phyloP scores from a whole-genome alignment of 2,797 vertebrate genomes.

The Manis javanica region DNA sequence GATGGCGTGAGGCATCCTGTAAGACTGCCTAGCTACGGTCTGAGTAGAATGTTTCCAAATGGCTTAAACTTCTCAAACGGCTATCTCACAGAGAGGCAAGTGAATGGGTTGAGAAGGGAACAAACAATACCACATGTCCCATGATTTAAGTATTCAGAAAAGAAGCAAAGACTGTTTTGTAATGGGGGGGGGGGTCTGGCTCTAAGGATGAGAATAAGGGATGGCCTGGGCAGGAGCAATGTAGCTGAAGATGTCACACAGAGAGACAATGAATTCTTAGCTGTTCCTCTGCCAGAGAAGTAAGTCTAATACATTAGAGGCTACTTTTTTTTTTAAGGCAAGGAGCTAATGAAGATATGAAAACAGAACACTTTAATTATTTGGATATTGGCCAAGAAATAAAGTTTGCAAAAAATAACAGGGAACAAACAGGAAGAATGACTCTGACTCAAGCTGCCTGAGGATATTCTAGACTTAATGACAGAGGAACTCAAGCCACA shows the following conservation, averaged over 20 bases:
- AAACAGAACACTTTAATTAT: not conserved
- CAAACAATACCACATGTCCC: not conserved
- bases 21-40: not conserved
- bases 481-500: not conserved
- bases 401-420: not conserved
- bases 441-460: not conserved
- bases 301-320: not conserved
- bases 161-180: not conserved
- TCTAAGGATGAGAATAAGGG: not conserved
- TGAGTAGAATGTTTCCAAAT: not conserved
- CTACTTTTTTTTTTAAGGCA: not conserved
- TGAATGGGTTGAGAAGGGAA: not conserved
- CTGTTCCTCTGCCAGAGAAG: not conserved
- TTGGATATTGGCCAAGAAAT: not conserved
- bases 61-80: not conserved
- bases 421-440: not conserved
- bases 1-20: not conserved
- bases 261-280: not conserved
- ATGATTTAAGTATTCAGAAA: not conserved
- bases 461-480: not conserved
- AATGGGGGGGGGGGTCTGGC: not conserved
- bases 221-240: not conserved
- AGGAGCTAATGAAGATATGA: not conserved
- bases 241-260: not conserved
- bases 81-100: not conserved